phyloP scores from a whole-genome alignment of 2,888 invertebrate species.

The Mythimna loreyi region DNA sequence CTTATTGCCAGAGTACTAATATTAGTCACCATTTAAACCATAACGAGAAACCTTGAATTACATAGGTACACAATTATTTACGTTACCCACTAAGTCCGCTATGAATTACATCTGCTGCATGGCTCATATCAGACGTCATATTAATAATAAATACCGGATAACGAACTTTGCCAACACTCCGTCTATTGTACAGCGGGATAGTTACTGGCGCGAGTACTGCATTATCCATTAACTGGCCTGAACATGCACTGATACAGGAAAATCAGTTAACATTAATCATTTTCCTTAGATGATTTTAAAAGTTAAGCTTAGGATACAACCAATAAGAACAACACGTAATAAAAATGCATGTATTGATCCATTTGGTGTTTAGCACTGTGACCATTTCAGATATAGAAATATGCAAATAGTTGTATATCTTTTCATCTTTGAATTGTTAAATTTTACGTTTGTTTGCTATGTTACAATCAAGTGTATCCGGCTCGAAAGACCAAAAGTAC shows the following conservation, averaged over 20 bases:
- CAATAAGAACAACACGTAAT: too few relatives aligned
- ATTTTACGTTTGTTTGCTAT: too few relatives aligned
- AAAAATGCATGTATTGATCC: too few relatives aligned
- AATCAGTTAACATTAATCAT: slow-evolving; percentile 45
- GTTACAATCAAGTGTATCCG: slow-evolving; percentile 1
- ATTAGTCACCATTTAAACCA: slow-evolving; percentile 7
- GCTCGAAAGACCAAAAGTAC: slow-evolving; percentile 10
- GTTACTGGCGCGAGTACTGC: slow-evolving; percentile 33
- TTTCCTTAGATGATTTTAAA: slow-evolving; percentile 6
- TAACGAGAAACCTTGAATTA: slow-evolving; percentile 41
- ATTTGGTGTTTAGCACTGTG: neutral
- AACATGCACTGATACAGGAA: slow-evolving; percentile 32
- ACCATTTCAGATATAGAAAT: too few relatives aligned
- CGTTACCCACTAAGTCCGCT: slow-evolving; percentile 44
- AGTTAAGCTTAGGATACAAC: slow-evolving; percentile 17
- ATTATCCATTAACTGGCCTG: slow-evolving; percentile 21
- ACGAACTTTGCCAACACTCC: slow-evolving; percentile 53
- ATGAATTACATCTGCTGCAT: slow-evolving; percentile 45
- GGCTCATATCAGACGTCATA: slow-evolving; percentile 54
- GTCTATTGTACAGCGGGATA: slow-evolving; percentile 28
- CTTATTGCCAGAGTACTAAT: neutral
- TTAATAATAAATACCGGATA: slow-evolving; percentile 60
- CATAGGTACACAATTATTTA: slow-evolving; percentile 44
- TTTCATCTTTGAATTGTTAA: too few relatives aligned
- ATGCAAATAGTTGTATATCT: too few relatives aligned